These are phyloP conservation scores for Rhipidura dahli DNA, from an alignment of 2,113 vertebrate genomes.

Conservation along the genomic window DNA sequence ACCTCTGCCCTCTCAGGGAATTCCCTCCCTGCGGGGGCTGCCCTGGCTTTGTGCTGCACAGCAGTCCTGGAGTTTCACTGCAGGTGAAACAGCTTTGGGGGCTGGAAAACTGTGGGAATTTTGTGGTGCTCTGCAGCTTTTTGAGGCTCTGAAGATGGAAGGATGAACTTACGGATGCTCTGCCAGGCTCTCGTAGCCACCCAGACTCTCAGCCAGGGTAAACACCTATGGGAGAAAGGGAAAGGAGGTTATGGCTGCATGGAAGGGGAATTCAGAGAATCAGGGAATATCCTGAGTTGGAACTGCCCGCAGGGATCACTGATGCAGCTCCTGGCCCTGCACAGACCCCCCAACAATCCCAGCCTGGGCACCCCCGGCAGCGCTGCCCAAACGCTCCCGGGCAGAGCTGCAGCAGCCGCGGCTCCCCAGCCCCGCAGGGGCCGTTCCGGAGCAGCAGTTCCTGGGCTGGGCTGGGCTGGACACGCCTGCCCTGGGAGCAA, in stretches of 20 bases:
- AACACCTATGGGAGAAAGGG: constrained; percentile 77
- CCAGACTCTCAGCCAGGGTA: constrained; percentile 88
- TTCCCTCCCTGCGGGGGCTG: neutral
- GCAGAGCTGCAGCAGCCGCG: neutral
- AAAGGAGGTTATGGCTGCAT: too few species aligned
- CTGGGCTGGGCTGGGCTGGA: neutral
- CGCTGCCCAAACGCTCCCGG: too few species aligned
- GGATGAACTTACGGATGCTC: constrained; percentile 88
- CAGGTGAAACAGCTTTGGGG: neutral
- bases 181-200: constrained; percentile 92
- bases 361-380: too few species aligned
- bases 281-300: too few species aligned
- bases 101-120: neutral
- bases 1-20: neutral
- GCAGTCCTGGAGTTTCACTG: neutral
- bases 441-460: neutral
- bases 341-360: too few species aligned
- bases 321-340: too few species aligned
- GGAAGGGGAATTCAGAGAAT: too few species aligned
- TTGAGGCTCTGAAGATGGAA: neutral
- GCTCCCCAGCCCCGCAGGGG: neutral
- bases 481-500: neutral
- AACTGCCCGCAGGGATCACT: too few species aligned
- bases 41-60: neutral
- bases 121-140: neutral